Base-by-base conservation (phyloP, 2,888 invertebrate species). In the Drosophila recens region DNA sequence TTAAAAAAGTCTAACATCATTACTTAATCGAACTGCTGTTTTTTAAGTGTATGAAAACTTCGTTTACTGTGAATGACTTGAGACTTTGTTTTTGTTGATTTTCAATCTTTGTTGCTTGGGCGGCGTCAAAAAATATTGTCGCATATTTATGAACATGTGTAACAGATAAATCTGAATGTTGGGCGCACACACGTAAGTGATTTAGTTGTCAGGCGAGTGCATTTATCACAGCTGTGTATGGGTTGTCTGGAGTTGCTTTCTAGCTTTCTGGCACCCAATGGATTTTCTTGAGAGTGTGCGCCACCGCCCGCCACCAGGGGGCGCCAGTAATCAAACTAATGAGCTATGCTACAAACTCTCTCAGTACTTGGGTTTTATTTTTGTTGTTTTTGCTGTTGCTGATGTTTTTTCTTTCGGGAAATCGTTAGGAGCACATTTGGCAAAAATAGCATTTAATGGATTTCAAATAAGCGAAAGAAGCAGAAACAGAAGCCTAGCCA, bases 391-490 rank as follows among this genome's bases (percentile, higher is more conserved):
- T n/a, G n/a, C 13, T 59, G 15, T n/a, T 59, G 11, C 45, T 66
- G 40, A 57, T 34, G 43, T 38, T 65, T 36, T 56, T 45, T 11
- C 34, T 49, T 40, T 33, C 10, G 13, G 10, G 38, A 56, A 56
- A 57, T 65, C 51, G 58, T 65, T 57, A 36, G 59, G 11, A 46
- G 34, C 56, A 49, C 76, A 79, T 61, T 79, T 84, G 80, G 90
- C 89, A 86, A 90, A 91, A 91, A 91, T 91, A 90, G 91, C 90
- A 87, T 91, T 91, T 91, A 91, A 91, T 91, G 91, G 91, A 91
- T 91, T 90, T 90, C 85, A 79, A 90, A 72, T 72, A 80, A 72
- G 38, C 27, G 46, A 46, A 68, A 67, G 61, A 59, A 63, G 56
- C 43, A 17, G 33, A 58, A 23, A 23, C 62, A 36, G 11, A 58